Base-by-base conservation (phyloP, 2,797 vertebrate species). In the Pyrocephalus nanus region DNA sequence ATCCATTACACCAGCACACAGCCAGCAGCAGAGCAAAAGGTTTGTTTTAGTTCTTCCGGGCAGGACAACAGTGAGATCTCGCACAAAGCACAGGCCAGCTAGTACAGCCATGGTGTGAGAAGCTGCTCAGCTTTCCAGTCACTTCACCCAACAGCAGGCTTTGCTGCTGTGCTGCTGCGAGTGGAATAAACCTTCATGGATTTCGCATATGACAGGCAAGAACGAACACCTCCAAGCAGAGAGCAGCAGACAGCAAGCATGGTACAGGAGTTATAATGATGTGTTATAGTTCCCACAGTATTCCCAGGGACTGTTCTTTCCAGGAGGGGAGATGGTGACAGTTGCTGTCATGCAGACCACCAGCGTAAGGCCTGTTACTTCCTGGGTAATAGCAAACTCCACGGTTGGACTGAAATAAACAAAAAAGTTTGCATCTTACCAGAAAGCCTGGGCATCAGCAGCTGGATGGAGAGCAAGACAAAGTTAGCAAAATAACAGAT, bases 51-150 rank as follows among this genome's bases (percentile, higher is more conserved):
- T 73, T 79, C 47, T 81, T 51, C 53, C 0, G 0, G 47, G 65
- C 57, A 57, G 77, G 61, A 80, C 69, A 27, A 32, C 9, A 55
- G 48, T 0, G 0, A 75, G 70, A 64, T 70, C 64, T 57, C 0
- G 0, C 55, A 53, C 0, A 9, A 54, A 65, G 72, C 83, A 45
- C 36, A 30, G 42, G 34, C 27, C 62, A 42, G 53, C 9, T 23
- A 27, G 32, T 11, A 42, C 26, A 32, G 64, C 78, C 1, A 0
- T 2, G 19, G 21, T 29, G 29, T 0, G 5, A n/a, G 57, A 51
- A 48, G 45, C 53, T 51, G 62, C 83, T 54, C 53, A 25, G 69
- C 69, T 71, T 88, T 60, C 53, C 42, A 13, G 40, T 12, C 15
- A 7, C 72, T 82, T 51, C 14, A 15, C 45, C 48, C 12, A 4